phyloP scores from a whole-genome alignment of 1,140 invertebrate species.

The Drosophila cardini region DNA sequence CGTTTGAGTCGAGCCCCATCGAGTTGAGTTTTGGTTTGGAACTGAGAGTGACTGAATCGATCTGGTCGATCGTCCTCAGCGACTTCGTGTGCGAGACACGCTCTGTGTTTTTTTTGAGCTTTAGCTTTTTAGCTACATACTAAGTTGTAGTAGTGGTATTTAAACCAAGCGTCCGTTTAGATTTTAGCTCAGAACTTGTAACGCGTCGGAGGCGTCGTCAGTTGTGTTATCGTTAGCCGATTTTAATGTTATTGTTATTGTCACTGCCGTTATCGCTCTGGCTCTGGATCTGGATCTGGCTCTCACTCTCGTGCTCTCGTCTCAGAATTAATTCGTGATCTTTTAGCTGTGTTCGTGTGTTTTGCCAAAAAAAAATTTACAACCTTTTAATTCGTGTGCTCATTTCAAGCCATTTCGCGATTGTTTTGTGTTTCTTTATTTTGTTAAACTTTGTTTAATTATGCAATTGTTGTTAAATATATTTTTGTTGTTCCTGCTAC shows the following conservation, averaged over 20 bases:
- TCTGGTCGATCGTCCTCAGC: conserved; percentile 11
- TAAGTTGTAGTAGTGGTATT: conserved; percentile 52
- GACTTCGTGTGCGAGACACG: background rate
- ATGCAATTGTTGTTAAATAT: conserved; percentile 36
- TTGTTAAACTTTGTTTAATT: conserved; percentile 14
- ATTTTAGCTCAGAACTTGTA: conserved; percentile 71
- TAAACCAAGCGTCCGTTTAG: conserved; percentile 75
- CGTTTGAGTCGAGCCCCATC: too few species aligned
- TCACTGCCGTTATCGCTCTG: conserved; percentile 28
- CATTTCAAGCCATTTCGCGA: conserved; percentile 16
- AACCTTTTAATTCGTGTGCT: conserved; percentile 53
- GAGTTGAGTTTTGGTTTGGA: too few species aligned
- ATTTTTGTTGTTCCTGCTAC: conserved; percentile 34
- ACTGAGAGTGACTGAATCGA: background rate
- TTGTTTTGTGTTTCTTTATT: conserved; percentile 40
- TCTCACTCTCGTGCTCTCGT: too few species aligned
- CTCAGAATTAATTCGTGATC: conserved; percentile 43
- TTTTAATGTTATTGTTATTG: background rate
- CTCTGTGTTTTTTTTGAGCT: conserved; percentile 8
- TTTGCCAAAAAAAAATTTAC: conserved; percentile 39
- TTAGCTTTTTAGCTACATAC: conserved; percentile 31
- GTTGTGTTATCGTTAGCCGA: conserved; percentile 4
- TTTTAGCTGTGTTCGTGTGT: conserved; percentile 42
- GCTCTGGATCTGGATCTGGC: background rate
- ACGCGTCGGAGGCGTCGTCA: conserved; percentile 57